These are phyloP conservation scores for Heterocephalus glaber DNA, from an alignment of 2,113 vertebrate genomes.

Conservation along the genomic window DNA sequence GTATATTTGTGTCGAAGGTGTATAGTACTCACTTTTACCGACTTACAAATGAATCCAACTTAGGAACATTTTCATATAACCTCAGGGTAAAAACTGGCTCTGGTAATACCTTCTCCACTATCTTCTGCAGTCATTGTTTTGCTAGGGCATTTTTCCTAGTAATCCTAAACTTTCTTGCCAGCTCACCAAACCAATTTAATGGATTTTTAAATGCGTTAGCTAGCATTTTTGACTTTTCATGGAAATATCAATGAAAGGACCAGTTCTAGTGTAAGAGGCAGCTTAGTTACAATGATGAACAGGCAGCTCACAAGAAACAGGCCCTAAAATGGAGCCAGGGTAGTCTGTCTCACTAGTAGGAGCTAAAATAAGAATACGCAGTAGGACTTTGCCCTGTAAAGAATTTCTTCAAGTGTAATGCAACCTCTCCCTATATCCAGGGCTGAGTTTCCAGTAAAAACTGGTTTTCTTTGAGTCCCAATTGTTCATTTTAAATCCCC, in stretches of 20 bases:
- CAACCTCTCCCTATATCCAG: background rate
- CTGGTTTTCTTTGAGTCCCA: background rate
- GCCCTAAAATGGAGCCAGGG: background rate
- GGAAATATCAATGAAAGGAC: background rate
- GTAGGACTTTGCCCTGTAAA: background rate
- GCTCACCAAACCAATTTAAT: constrained; percentile 13
- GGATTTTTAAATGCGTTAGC: background rate
- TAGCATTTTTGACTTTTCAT: background rate
- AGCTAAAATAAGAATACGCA: background rate
- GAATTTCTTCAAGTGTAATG: background rate
- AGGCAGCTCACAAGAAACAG: background rate
- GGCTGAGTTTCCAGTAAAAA: background rate
- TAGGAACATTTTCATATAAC: no score
- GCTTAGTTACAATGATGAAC: background rate
- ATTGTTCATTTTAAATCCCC: background rate
- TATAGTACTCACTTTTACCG: no score
- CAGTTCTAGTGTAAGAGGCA: background rate
- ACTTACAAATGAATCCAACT: no score
- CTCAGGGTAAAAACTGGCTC: background rate
- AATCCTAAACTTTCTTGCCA: constrained; percentile 14
- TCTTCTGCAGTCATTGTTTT: background rate
- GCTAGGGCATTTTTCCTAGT: background rate
- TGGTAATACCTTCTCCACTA: background rate
- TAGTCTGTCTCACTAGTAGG: background rate
- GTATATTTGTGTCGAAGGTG: no score